Percentiles rank a stretch among this genome's conserved stretches.
Conservation (phyloP, 2,113 vertebrate species). For the Saccopteryx leptura region DNA sequence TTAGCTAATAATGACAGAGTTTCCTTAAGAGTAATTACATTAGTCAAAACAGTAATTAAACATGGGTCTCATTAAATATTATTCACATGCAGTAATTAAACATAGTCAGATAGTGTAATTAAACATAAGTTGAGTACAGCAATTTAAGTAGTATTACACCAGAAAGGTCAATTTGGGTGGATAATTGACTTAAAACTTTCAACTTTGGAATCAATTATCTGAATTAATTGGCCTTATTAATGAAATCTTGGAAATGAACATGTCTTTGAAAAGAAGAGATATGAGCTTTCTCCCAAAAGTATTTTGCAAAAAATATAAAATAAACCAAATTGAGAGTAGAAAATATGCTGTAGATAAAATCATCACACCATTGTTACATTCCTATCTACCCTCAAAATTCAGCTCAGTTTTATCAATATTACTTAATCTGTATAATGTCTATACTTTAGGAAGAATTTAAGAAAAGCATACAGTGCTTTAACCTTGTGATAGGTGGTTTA, state of each 20-base stretch:
- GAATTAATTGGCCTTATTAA: slow-evolving; percentile 66
- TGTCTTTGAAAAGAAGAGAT: background rate
- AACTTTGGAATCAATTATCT: slow-evolving; percentile 70
- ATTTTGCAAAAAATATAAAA: background rate
- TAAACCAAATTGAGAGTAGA: slow-evolving; percentile 10
- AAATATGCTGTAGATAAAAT: background rate
- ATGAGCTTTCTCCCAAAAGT: background rate
- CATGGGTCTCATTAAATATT: slow-evolving; percentile 77
- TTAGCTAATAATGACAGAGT: slow-evolving; percentile 66
- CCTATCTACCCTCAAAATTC: slow-evolving; percentile 21
- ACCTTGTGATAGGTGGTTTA: background rate
- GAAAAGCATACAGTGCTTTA: background rate
- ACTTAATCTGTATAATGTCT: background rate
- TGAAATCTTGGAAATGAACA: slow-evolving; percentile 35
- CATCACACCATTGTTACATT: background rate
- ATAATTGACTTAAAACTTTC: slow-evolving; percentile 71
- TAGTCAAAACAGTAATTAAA: slow-evolving; percentile 81
- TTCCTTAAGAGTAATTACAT: slow-evolving; percentile 74
- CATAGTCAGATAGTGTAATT: slow-evolving; percentile 73
- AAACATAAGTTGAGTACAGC: slow-evolving; percentile 64
- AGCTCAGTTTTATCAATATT: background rate
- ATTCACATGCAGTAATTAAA: slow-evolving; percentile 76
- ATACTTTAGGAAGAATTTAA: background rate
- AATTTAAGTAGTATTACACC: slow-evolving; percentile 61
- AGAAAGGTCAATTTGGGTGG: slow-evolving; percentile 74